Evolutionary conservation across 2,888 invertebrate genomes (phyloP).

Genomic region (Plusia festucae): DNA sequence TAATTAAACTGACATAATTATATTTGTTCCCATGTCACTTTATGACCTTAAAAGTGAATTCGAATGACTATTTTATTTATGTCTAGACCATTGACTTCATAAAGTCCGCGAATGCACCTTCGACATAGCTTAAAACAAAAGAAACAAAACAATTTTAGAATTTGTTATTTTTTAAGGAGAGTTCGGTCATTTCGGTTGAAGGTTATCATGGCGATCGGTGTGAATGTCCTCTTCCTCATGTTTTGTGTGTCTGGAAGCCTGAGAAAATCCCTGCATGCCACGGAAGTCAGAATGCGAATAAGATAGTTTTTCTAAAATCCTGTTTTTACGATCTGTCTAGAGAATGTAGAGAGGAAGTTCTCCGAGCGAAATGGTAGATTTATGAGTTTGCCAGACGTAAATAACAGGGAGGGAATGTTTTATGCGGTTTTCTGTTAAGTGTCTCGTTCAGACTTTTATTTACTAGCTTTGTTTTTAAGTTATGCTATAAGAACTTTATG

Average conservation of each 20-base stretch:
- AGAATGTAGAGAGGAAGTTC: constrained; percentile 11
- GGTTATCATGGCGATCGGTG: background rate
- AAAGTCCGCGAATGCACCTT: background rate
- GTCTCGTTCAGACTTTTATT: background rate
- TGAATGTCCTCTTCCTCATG: constrained; percentile 1
- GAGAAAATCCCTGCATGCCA: background rate
- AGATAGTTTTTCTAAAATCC: constrained; percentile 11
- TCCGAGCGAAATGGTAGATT: constrained; percentile 5
- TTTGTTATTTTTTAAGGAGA: constrained; percentile 1
- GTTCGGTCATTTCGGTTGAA: background rate
- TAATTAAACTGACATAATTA: too few species aligned
- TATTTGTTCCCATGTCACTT: background rate
- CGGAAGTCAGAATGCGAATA: constrained; percentile 1
- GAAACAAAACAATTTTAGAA: background rate
- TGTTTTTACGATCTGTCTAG: constrained; percentile 7
- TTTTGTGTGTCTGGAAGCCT: background rate
- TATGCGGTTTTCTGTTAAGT: constrained; percentile 8
- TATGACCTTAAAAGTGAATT: too few species aligned
- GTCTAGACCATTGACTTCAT: too few species aligned
- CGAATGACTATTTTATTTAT: too few species aligned
- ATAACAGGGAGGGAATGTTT: constrained; percentile 6
- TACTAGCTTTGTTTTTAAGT: background rate
- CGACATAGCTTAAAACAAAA: background rate
- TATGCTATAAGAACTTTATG: background rate
- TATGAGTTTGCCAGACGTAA: constrained; percentile 11